Conservation (phyloP, 2,797 vertebrate genomes). For the Micropoecilia bifurca region DNA sequence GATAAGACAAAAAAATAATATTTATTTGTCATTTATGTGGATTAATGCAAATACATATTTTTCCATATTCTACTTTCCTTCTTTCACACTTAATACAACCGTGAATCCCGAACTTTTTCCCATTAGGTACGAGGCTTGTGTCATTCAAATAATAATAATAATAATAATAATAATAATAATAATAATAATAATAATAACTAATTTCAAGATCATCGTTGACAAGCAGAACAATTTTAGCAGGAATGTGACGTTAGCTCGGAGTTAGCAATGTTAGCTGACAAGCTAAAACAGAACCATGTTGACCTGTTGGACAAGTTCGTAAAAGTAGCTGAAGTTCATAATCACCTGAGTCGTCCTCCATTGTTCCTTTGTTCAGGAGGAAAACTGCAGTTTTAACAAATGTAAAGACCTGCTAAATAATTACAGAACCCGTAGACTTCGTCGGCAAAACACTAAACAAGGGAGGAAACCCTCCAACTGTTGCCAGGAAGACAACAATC, state of each 20-base stretch:
- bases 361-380: slow-evolving; percentile 1
- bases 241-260: not conserved
- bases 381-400: rapidly evolving
- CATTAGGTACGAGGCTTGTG: not conserved
- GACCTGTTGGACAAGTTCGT: not conserved
- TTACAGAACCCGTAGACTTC: not conserved
- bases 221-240: not conserved
- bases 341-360: slow-evolving; percentile 76
- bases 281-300: slow-evolving; percentile 16
- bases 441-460: slow-evolving; percentile 7
- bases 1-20: not conserved
- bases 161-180: no score
- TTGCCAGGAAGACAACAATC: slow-evolving; percentile 11
- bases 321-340: not conserved
- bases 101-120: not conserved
- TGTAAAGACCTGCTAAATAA: not conserved
- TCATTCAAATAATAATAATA: not conserved
- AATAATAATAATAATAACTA: no score
- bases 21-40: not conserved
- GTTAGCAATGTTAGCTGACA: slow-evolving; percentile 43
- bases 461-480: slow-evolving; percentile 20
- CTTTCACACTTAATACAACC: not conserved
- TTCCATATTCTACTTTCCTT: not conserved
- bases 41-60: not conserved
- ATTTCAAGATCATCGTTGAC: not conserved